Percentiles rank a stretch among this genome's conserved stretches.
These are phyloP conservation scores for Linyphia triangularis DNA, from an alignment of 2,888 invertebrate genomes.

Conservation along the genomic window DNA sequence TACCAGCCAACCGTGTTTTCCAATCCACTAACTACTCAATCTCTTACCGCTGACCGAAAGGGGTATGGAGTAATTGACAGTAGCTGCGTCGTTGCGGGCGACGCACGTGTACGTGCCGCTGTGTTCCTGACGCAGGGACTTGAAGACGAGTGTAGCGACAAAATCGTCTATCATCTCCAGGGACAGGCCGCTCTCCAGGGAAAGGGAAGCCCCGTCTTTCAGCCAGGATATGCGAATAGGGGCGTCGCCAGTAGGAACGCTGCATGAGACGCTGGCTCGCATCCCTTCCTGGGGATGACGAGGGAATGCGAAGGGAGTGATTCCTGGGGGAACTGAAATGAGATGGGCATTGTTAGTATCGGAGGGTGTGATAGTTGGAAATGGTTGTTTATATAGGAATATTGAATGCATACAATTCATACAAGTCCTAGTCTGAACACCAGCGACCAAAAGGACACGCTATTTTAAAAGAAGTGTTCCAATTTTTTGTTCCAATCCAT, in stretches of 20 bases:
- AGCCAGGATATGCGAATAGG: slow-evolving; percentile 77
- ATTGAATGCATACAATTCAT: too few relatives aligned
- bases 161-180: slow-evolving; percentile 75
- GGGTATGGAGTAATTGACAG: slow-evolving; percentile 78
- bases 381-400: too few relatives aligned
- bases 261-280: slow-evolving; percentile 77
- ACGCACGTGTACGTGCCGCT: slow-evolving; percentile 79
- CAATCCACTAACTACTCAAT: slow-evolving; percentile 8
- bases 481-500: too few relatives aligned
- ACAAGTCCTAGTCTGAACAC: too few relatives aligned
- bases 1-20: neutral
- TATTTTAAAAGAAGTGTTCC: too few relatives aligned
- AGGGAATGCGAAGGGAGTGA: slow-evolving; percentile 76
- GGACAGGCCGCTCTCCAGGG: slow-evolving; percentile 66
- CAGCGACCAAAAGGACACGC: too few relatives aligned
- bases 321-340: slow-evolving; percentile 76
- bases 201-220: slow-evolving; percentile 76
- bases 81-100: slow-evolving; percentile 78
- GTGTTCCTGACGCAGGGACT: slow-evolving; percentile 70
- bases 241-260: slow-evolving; percentile 77
- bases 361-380: too few relatives aligned
- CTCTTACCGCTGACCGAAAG: slow-evolving; percentile 81
- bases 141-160: slow-evolving; percentile 73
- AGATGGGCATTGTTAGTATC: too few relatives aligned
- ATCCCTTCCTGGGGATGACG: slow-evolving; percentile 76